Evolutionary conservation across 2,113 vertebrate species (phyloP).

Genomic region (Prolemur simus): DNA sequence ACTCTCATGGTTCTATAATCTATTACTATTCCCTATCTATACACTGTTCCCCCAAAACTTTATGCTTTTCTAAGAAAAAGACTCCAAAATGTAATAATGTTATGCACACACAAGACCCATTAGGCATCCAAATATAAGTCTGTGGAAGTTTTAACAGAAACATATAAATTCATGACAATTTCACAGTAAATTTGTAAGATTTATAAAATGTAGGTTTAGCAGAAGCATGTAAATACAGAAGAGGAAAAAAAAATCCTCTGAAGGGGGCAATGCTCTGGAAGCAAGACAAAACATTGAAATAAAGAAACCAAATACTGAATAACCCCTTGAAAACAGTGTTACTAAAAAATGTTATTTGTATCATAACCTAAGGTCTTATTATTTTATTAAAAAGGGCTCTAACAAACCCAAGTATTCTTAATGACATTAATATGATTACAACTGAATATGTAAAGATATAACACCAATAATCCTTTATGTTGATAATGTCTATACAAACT

Average conservation of each 20-base stretch:
- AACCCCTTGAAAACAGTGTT: background rate
- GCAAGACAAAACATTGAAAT: background rate
- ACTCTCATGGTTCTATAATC: background rate
- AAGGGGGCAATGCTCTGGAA: background rate
- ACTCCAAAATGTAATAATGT: background rate
- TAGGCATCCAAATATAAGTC: background rate
- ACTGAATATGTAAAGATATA: background rate
- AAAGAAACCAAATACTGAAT: background rate
- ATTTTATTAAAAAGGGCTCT: background rate
- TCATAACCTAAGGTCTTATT: background rate
- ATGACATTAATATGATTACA: constrained; percentile 19
- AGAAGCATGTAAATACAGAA: background rate
- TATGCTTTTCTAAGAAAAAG: background rate
- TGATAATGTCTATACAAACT: background rate
- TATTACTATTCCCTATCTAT: background rate
- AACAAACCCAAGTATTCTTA: background rate
- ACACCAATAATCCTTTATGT: background rate
- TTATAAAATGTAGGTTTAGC: background rate
- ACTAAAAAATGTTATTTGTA: background rate
- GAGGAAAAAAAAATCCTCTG: background rate
- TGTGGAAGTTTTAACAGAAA: constrained; percentile 16
- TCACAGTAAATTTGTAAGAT: background rate
- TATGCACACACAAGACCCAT: background rate
- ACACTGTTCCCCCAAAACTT: background rate
- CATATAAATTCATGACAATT: background rate